Percentiles rank a stretch among this genome's conserved stretches.
phyloP scores from a whole-genome alignment of 1,140 invertebrate species.

The Drosophila lacteicornis region DNA sequence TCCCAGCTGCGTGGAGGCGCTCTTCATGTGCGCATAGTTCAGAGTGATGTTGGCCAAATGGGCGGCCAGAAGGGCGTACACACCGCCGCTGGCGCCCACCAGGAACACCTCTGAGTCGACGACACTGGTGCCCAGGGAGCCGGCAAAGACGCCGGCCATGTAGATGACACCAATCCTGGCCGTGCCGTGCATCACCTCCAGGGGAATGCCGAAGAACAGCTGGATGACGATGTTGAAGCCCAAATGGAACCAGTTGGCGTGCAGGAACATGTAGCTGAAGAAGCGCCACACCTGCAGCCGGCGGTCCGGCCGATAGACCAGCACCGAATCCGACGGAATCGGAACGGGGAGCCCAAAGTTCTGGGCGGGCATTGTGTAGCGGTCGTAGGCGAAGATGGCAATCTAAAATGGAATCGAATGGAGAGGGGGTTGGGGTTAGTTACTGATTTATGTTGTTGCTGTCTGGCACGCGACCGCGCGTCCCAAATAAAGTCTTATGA shows the following conservation, averaged over 20 bases:
- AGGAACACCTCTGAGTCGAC: conserved; percentile 97
- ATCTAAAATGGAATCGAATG: conserved; percentile 87
- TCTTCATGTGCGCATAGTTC: conserved; percentile 98
- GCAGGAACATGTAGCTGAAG: conserved; percentile 97
- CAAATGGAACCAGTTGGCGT: conserved; percentile 98
- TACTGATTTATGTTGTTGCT: conserved; percentile 72
- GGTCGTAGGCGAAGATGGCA: conserved; percentile 96
- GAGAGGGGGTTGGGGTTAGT: conserved; percentile 56
- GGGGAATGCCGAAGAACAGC: conserved; percentile 94
- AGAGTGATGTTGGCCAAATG: conserved; percentile 97
- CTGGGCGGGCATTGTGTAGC: conserved; percentile 86
- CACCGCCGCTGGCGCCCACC: conserved; percentile 96
- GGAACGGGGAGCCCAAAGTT: conserved; percentile 89
- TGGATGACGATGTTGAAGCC: conserved; percentile 98
- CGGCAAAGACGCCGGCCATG: conserved; percentile 96
- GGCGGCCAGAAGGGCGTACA: conserved; percentile 96
- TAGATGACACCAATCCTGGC: conserved; percentile 95
- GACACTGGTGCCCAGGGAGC: conserved; percentile 95
- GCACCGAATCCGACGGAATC: conserved; percentile 95
- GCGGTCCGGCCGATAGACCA: conserved; percentile 97
- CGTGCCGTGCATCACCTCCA: conserved; percentile 98
- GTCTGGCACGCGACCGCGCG: conserved; percentile 70
- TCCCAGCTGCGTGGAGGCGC: conserved; percentile 94
- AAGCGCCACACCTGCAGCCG: conserved; percentile 97
- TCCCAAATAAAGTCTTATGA: conserved; percentile 59